These are phyloP conservation scores for Desoria tigrina DNA, from an alignment of 2,888 invertebrate species.

Conservation along the genomic window DNA sequence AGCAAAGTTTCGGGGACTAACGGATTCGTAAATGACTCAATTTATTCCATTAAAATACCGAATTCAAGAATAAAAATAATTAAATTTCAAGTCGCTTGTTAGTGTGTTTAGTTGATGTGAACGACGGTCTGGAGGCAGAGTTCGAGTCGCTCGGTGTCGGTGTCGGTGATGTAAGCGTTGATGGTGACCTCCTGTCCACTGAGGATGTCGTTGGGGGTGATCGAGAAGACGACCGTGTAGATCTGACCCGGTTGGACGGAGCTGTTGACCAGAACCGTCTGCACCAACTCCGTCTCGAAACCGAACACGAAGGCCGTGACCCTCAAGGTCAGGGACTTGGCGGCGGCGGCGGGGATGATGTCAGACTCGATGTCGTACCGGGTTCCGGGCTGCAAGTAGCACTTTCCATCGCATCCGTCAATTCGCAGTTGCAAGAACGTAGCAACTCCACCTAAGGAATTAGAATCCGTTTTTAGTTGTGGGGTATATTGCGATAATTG, in stretches of 20 bases:
- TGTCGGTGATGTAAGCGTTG: neutral
- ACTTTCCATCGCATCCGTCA: conserved; percentile 10
- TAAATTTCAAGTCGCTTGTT: too few relatives aligned
- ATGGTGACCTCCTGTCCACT: neutral
- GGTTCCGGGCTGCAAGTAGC: conserved; percentile 5
- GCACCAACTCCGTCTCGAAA: conserved; percentile 1
- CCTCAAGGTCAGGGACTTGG: neutral
- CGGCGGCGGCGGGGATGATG: conserved; percentile 4
- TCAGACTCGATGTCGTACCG: conserved; percentile 6
- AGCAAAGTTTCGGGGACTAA: too few relatives aligned
- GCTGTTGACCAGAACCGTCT: neutral
- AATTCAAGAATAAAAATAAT: too few relatives aligned
- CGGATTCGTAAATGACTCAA: too few relatives aligned
- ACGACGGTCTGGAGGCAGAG: too few relatives aligned
- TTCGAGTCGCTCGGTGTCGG: too few relatives aligned
- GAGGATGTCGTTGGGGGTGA: neutral
- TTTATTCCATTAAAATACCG: too few relatives aligned
- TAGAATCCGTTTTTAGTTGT: too few relatives aligned
- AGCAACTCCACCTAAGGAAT: conserved; percentile 7
- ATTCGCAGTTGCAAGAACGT: neutral
- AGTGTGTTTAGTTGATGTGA: too few relatives aligned
- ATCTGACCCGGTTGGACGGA: neutral
- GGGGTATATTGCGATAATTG: too few relatives aligned
- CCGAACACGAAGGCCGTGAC: neutral
- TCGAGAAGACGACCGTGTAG: conserved; percentile 6